Percentiles rank a stretch among this genome's conserved stretches.
Conservation (phyloP, 2,113 vertebrate species). For the Centropristis striata region DNA sequence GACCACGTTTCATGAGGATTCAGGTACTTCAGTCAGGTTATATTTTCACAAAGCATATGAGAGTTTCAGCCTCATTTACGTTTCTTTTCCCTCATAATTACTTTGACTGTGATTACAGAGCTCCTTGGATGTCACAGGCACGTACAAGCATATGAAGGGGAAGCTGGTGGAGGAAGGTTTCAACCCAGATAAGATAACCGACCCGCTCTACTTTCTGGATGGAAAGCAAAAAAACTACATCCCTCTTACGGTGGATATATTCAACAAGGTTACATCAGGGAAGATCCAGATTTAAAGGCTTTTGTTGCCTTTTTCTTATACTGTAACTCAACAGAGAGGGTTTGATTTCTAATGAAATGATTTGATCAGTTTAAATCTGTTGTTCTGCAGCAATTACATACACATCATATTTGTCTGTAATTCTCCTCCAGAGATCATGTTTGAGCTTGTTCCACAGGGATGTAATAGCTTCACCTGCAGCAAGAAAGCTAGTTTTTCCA, state of each 20-base stretch:
- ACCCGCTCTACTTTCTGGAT: slow-evolving; percentile 87
- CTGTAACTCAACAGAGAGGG: not conserved
- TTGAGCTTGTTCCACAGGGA: not conserved
- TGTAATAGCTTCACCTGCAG: not conserved
- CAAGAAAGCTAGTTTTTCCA: slow-evolving; percentile 1
- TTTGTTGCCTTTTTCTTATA: not conserved
- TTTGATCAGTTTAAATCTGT: not conserved
- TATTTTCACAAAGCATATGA: not conserved
- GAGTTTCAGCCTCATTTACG: not conserved
- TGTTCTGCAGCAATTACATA: not conserved
- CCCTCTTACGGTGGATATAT: slow-evolving; percentile 73
- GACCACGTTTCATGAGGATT: slow-evolving; percentile 88
- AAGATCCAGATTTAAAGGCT: slow-evolving; percentile 80
- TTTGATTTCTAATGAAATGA: not conserved
- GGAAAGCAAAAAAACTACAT: slow-evolving; percentile 71
- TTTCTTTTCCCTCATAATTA: not conserved
- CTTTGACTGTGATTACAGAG: slow-evolving; percentile 63
- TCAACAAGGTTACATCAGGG: slow-evolving; percentile 72
- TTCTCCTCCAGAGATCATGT: not conserved
- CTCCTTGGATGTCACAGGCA: slow-evolving; percentile 85
- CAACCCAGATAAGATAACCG: slow-evolving; percentile 70
- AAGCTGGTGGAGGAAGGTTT: slow-evolving; percentile 83
- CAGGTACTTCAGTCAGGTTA: slow-evolving; percentile 79
- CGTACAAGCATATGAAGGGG: slow-evolving; percentile 88
- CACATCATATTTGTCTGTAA: not conserved